Evolutionary conservation across 2,113 vertebrate genomes (phyloP), one percentile per base, ranked within the genome.

Genomic region (Paramormyrops kingsleyae): DNA sequence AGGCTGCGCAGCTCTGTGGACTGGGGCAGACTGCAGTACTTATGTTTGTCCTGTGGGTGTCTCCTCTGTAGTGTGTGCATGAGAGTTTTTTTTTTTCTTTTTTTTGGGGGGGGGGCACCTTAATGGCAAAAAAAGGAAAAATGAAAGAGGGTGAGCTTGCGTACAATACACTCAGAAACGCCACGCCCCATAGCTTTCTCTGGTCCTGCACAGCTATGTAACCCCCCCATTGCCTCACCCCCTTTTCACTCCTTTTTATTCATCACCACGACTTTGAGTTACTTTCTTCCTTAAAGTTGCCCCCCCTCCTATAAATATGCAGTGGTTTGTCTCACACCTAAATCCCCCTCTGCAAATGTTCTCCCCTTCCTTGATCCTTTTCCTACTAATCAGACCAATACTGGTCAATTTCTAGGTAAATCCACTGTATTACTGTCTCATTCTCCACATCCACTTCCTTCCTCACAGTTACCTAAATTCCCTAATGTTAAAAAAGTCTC

Each of bases 11-110:
- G 50, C 31, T 50, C 50, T 83, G 31, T 17, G 3, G 35, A 31
- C 27, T 83, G 47, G 27, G 46, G 44, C 31, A 91, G 93, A 94
- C 95, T 95, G 93, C 95, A 95, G 91, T 95, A 90, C 92, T 89
- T 49, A 52, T 0, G 6, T 93, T 90, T 90, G 89, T 92, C 94
- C 95, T 93, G 93, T 85, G 89, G 94, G 94, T 92, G 94, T 93
- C 94, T 94, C 94, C 91, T 93, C 91, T 88, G 87, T 91, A 94
- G 94, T 77, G 88, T 70, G 8, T 56, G 92, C 91, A 92, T 91
- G 90, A 95, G 90, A 87, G 90, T 0, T 49, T 49, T 49, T 12
- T 12, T 0, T 49, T 49, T 49, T n/a, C n/a, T 0, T 7, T 44
- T 44, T 46, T 85, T 88, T 27, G 56, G 89, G 66, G 59, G 80